These are phyloP conservation scores for Ptychadena robeensis DNA, from an alignment of 2,797 vertebrate species.

Conservation along the genomic window DNA sequence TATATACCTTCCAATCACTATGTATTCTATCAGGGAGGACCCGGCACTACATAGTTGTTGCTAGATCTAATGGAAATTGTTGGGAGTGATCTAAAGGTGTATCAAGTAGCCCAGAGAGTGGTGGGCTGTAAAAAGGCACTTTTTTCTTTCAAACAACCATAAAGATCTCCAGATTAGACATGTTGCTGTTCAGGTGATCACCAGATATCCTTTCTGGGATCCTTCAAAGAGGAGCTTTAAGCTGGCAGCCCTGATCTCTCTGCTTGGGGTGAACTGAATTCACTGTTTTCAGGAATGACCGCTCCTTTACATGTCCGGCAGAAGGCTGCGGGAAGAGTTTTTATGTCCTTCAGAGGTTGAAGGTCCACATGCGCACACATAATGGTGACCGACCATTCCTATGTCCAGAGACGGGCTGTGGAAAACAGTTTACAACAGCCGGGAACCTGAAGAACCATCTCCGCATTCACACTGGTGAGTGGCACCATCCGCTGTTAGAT, in stretches of 20 bases:
- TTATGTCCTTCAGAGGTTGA: conserved; percentile 95
- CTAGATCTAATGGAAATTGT: too few species aligned
- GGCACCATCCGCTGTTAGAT: not conserved
- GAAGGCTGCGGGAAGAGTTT: conserved; percentile 98
- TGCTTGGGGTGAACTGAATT: not conserved
- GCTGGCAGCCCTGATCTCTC: not conserved
- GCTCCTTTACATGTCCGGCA: conserved; percentile 90
- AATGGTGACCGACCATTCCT: conserved; percentile 96
- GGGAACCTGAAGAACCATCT: conserved; percentile 98
- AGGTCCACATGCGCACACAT: conserved; percentile 98
- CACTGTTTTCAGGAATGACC: conserved; percentile 85
- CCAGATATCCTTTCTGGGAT: not conserved
- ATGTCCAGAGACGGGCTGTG: conserved; percentile 91
- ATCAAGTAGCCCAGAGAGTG: too few species aligned
- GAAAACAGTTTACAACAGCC: conserved; percentile 96
- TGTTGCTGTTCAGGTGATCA: not conserved
- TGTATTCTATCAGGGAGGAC: too few species aligned
- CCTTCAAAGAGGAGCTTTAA: not conserved
- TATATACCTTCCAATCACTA: too few species aligned
- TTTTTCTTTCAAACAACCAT: too few species aligned
- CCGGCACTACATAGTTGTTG: too few species aligned
- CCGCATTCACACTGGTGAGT: conserved; percentile 92
- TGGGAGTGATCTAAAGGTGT: too few species aligned
- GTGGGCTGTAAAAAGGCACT: too few species aligned
- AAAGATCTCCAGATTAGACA: too few species aligned